Evolutionary conservation across 2,888 invertebrate species (phyloP), one percentile per base, ranked within the genome.

Genomic region (Archips crataeganus): DNA sequence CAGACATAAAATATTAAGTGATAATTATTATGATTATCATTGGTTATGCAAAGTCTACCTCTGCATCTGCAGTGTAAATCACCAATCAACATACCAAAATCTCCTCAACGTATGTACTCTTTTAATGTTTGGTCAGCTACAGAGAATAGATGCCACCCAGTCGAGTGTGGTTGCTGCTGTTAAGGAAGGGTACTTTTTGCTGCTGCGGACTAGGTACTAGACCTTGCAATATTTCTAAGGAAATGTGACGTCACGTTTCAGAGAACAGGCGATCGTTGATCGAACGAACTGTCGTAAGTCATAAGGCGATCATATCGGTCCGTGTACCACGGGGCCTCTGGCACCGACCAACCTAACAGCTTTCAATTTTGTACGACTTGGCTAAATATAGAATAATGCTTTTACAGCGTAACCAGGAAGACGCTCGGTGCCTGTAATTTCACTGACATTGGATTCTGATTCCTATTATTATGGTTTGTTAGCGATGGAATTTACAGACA

Each of bases 351-450:
- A 45, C 10, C 51, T 23, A 39, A 65, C 36, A 65, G 62, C 67
- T 68, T 72, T 68, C 67, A 47, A 67, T 67, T 71, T 65, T 63
- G 54, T 63, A 57, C 45, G 13, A 32, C 51, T 8, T 6, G 36
- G 63, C 63, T 73, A 73, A 73, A 73, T 59, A 73, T 73, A 73
- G 72, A 60, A 54, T 59, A 49, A 68, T 73, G 67, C 32, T 63
- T 63, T 57, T 49, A 63, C 39, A 47, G n/a, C 67, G 61, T 23
- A 57, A 45, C 23, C 54, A 67, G 67, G 71, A 72, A 54, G 62
- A 32, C 10, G 13, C 11, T 11, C 47, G 47, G 11, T 63, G 45
- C 45, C 63, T 63, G 34, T 65, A 65, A 51, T 65, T 65, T 65
- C n/a, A 34, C 23, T 64, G 45, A 5, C 39, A 6, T 36, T 51